Evolutionary conservation across 2,113 vertebrate genomes (phyloP).

Genomic region (Aleadryas rufinucha): DNA sequence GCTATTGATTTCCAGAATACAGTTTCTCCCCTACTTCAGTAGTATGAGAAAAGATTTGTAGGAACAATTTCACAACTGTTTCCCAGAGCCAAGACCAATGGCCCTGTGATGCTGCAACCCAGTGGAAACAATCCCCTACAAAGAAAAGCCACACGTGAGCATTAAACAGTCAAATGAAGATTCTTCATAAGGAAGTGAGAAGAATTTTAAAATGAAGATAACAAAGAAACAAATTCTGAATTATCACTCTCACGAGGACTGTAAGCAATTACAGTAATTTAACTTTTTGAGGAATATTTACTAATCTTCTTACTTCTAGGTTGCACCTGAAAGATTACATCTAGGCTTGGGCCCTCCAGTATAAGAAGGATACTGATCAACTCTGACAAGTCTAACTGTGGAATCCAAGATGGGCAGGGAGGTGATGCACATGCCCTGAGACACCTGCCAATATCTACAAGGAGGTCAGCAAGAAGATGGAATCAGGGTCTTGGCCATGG

Average conservation of each 20-base stretch:
- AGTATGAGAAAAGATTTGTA: background rate
- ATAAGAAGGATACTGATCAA: background rate
- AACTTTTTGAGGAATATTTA: background rate
- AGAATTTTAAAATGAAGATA: background rate
- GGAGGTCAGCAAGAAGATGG: background rate
- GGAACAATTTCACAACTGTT: background rate
- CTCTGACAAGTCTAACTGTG: background rate
- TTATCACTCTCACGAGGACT: background rate
- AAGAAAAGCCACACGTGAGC: background rate
- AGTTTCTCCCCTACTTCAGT: background rate
- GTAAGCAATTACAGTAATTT: background rate
- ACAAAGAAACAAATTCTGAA: background rate
- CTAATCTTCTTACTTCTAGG: background rate
- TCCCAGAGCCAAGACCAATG: background rate
- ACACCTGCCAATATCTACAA: background rate
- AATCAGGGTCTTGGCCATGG: background rate
- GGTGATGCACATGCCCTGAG: background rate
- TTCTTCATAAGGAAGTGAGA: background rate
- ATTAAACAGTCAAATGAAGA: background rate
- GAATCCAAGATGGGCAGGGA: background rate
- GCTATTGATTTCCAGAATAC: background rate
- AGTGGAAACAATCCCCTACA: background rate
- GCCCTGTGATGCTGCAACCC: background rate
- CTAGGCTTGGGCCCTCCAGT: background rate
- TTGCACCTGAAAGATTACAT: background rate